Evolutionary conservation across 2,888 invertebrate genomes (phyloP).

Genomic region (Pegoplata infirma): DNA sequence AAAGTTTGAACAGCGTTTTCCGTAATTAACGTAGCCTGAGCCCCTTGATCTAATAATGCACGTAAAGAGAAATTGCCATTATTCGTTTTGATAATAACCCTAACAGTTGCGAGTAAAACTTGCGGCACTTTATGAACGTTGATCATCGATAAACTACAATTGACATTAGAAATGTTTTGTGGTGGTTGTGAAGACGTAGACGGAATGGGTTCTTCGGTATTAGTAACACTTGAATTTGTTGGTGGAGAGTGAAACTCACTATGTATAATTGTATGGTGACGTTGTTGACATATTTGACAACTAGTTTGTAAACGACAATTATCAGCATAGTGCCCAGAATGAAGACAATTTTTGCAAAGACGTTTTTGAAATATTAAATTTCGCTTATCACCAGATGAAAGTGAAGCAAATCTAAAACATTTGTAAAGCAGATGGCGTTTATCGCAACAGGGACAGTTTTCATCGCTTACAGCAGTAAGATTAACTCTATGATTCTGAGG

Average conservation of each 20-base stretch:
- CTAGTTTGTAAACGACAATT: background rate
- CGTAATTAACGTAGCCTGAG: too few species aligned
- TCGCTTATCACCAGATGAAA: conserved; percentile 32
- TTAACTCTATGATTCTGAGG: background rate
- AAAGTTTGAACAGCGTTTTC: too few species aligned
- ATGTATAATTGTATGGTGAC: conserved; percentile 19
- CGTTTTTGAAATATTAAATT: conserved; percentile 4
- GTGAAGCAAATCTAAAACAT: conserved; percentile 32
- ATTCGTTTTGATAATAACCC: too few species aligned
- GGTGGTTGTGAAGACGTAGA: too few species aligned
- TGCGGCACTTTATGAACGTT: too few species aligned
- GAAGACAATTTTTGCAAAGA: conserved; percentile 30
- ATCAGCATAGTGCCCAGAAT: conserved; percentile 17
- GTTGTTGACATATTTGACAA: conserved; percentile 28
- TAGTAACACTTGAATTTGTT: background rate
- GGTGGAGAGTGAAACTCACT: background rate
- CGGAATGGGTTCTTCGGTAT: too few species aligned
- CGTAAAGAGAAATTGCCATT: too few species aligned
- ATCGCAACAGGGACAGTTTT: conserved; percentile 1
- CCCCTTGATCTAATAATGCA: too few species aligned
- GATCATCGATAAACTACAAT: too few species aligned
- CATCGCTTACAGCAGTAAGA: background rate
- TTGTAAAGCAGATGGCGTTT: conserved; percentile 26
- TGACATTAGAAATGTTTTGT: too few species aligned
- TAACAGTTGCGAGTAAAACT: too few species aligned